A percentile compares a stretch with the other conserved stretches of the same genome.
Conservation (phyloP, 1,140 invertebrate species). For the Bombus consobrinus region DNA sequence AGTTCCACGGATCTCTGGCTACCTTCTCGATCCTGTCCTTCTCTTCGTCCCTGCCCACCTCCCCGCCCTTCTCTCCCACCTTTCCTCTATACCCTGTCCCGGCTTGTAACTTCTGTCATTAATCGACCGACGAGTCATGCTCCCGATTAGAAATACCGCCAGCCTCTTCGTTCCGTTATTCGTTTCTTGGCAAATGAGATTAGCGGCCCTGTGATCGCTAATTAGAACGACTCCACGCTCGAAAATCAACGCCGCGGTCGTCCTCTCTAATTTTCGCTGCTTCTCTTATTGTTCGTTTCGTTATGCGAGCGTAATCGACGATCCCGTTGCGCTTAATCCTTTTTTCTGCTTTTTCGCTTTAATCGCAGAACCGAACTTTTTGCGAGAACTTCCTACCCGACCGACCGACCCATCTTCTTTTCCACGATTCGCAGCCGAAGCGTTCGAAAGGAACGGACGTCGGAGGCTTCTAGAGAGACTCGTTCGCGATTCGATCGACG, state of each 20-base stretch:
- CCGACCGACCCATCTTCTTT: neutral
- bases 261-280: slow-evolving; percentile 30
- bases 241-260: slow-evolving; percentile 21
- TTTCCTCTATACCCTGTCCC: neutral
- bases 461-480: slow-evolving; percentile 18
- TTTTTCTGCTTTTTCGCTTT: neutral
- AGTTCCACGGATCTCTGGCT: slow-evolving; percentile 62
- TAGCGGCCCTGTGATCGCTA: slow-evolving; percentile 56
- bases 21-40: slow-evolving; percentile 20
- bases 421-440: neutral
- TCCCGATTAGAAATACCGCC: slow-evolving; percentile 69
- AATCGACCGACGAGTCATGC: slow-evolving; percentile 70
- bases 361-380: slow-evolving; percentile 7
- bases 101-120: slow-evolving; percentile 64
- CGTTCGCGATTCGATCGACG: slow-evolving; percentile 66
- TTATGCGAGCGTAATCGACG: neutral
- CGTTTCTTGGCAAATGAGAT: slow-evolving; percentile 62
- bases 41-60: neutral
- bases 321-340: neutral
- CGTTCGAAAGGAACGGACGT: neutral
- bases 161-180: slow-evolving; percentile 51
- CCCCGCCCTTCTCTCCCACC: neutral
- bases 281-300: slow-evolving; percentile 12
- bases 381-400: neutral
- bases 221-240: slow-evolving; percentile 47